Evolutionary conservation across 2,113 vertebrate genomes (phyloP).

Genomic region (Pedionomus torquatus): DNA sequence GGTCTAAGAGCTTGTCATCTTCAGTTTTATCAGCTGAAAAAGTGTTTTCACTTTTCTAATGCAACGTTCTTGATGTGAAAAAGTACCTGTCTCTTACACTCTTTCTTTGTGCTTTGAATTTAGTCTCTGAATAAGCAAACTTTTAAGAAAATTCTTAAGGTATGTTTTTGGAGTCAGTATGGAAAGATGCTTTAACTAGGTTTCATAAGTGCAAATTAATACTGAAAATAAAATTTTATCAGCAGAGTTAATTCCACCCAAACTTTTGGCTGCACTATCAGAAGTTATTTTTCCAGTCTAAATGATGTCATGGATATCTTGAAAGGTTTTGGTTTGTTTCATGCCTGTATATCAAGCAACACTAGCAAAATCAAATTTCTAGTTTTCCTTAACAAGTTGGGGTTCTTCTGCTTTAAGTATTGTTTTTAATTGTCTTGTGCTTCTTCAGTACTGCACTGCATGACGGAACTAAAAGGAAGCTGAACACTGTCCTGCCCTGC

Average conservation of each 20-base stretch:
- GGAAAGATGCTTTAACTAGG: not conserved
- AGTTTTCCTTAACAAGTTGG: not conserved
- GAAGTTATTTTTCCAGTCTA: not conserved
- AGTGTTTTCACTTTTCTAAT: not conserved
- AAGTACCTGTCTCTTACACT: no score
- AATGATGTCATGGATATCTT: not conserved
- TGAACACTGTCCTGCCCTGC: not conserved
- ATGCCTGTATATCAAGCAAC: not conserved
- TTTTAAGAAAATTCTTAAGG: not conserved
- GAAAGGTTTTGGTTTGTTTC: not conserved
- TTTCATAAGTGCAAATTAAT: not conserved
- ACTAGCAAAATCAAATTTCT: not conserved
- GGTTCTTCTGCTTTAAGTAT: not conserved
- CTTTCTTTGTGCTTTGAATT: not conserved
- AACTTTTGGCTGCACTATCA: not conserved
- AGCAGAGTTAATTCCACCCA: not conserved
- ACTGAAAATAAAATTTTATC: not conserved
- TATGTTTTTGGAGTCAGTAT: not conserved
- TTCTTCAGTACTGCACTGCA: not conserved
- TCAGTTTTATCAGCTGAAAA: not conserved
- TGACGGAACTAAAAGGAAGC: not conserved
- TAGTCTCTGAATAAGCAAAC: not conserved
- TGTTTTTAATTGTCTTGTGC: constrained; percentile 52
- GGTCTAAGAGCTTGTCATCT: not conserved
- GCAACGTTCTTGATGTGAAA: not conserved